These are phyloP conservation scores for Turritopsis rubra DNA, from an alignment of 30 jellyfish, hydroid and myxozoan genomes.

Conservation along the genomic window DNA sequence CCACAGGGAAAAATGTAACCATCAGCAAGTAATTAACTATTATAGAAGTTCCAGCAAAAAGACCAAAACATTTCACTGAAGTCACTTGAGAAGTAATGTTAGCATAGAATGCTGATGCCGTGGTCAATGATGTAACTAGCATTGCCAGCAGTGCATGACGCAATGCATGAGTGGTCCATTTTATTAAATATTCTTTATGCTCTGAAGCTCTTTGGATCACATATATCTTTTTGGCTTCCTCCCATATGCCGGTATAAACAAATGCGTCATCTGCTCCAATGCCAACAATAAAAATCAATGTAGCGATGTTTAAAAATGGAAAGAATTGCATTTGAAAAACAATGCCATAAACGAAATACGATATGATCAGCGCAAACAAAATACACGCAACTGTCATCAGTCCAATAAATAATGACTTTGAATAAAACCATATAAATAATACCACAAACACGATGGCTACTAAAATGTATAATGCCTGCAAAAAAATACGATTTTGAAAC, in stretches of 20 bases:
- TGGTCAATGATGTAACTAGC: slow-evolving; percentile 89
- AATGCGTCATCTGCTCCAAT: slow-evolving; percentile 92
- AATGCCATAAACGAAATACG: slow-evolving; percentile 64
- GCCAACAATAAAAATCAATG: slow-evolving; percentile 66
- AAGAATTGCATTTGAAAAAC: slow-evolving; percentile 59
- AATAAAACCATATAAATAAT: slow-evolving; percentile 46
- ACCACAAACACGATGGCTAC: slow-evolving; percentile 52
- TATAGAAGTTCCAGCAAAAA: slow-evolving; percentile 82
- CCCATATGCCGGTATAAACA: slow-evolving; percentile 78
- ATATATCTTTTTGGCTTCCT: slow-evolving; percentile 45
- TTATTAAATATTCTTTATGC: slow-evolving; percentile 29
- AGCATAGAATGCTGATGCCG: slow-evolving; percentile 94
- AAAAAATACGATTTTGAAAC: slow-evolving; percentile 35
- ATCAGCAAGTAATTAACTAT: slow-evolving; percentile 61
- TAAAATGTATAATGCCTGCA: slow-evolving; percentile 37
- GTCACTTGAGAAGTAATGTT: slow-evolving; percentile 51
- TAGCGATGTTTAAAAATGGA: slow-evolving; percentile 62
- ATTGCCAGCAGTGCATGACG: slow-evolving; percentile 79
- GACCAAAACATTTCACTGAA: slow-evolving; percentile 86
- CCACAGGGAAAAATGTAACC: slow-evolving; percentile 82
- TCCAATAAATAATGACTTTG: slow-evolving; percentile 71
- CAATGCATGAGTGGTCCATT: slow-evolving; percentile 71
- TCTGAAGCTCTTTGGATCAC: neutral
- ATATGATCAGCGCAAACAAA: slow-evolving; percentile 45
- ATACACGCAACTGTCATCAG: slow-evolving; percentile 58